These are phyloP conservation scores for Choristoneura fumiferana DNA, from an alignment of 1,140 invertebrate genomes.

Conservation along the genomic window DNA sequence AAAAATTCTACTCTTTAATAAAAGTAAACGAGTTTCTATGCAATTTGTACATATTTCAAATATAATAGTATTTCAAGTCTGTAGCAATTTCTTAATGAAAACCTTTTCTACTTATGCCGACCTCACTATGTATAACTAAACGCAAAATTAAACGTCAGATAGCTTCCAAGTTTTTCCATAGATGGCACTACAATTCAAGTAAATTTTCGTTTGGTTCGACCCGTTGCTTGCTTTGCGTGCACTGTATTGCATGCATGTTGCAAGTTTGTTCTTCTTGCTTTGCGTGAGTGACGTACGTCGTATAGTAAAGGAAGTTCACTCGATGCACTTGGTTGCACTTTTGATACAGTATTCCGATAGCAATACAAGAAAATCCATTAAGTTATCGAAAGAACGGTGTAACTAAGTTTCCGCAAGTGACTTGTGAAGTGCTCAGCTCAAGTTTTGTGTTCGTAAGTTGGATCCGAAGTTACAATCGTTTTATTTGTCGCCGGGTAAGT, in stretches of 20 bases:
- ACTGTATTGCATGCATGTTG: slow-evolving; percentile 11
- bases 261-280: slow-evolving; percentile 24
- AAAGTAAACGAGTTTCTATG: too few species aligned
- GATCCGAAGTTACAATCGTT: slow-evolving; percentile 28
- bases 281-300: slow-evolving; percentile 36
- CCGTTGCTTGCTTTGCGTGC: slow-evolving; percentile 14
- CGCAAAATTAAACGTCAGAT: not conserved
- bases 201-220: slow-evolving; percentile 10
- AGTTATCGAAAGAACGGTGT: not conserved
- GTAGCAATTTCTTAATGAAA: too few species aligned
- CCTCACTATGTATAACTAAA: too few species aligned
- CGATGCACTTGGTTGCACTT: slow-evolving; percentile 29
- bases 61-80: too few species aligned
- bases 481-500: slow-evolving; percentile 64
- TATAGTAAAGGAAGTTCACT: slow-evolving; percentile 21
- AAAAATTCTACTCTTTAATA: too few species aligned
- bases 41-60: too few species aligned
- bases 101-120: too few species aligned
- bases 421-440: slow-evolving; percentile 32
- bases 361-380: slow-evolving; percentile 16
- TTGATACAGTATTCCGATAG: slow-evolving; percentile 20
- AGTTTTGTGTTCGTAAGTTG: slow-evolving; percentile 36
- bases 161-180: not conserved
- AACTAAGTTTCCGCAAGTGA: slow-evolving; percentile 28
- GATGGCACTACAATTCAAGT: slow-evolving; percentile 1